Evolutionary conservation across 2,797 vertebrate species (phyloP), one percentile per base, ranked within the genome.

Genomic region (Melanotaenia boesemani): DNA sequence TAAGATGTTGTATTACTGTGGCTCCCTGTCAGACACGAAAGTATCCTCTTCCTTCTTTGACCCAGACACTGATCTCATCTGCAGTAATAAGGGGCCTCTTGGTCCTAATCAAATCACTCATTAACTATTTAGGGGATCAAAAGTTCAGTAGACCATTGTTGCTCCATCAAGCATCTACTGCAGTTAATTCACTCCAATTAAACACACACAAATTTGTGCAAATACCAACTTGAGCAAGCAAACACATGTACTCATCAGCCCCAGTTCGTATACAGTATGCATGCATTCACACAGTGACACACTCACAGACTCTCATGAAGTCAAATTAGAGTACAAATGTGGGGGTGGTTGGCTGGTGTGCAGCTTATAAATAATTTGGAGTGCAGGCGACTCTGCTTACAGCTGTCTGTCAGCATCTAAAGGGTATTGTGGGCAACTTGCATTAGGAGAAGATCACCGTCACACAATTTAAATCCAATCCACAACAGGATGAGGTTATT

Each of bases 71-170:
- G 93, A 93, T 94, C 95, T 96, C 94, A 95, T 94, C 93, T 95
- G 69, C 77, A 72, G 71, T 85, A 94, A 95, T 92, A 95, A 93
- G 90, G 86, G 66, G 63, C 70, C 77, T 87, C 86, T 86, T 95
- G 94, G 95, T 95, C 94, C 96, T 96, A 95, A 97, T 96, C 96
- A 97, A 96, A 95, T 93, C 94, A 91, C 94, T 96, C 96, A 97
- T 99, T 95, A 98, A 98, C 94, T 96, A 98, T 98, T 97, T 94
- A 98, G 93, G 90, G 92, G 95, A 96, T 96, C 96, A 96, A 95
- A 96, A 96, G 96, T 97, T 97, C 95, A 94, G 70, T 80, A 89
- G 65, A 93, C 95, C 96, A 94, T 96, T 95, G 95, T 95, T 93
- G 93, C 94, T 90, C 91, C 92, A 92, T 95, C 92, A 95, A 89